Evolutionary conservation across 2,113 vertebrate genomes (phyloP).

Genomic region (Orthonyx spaldingii): DNA sequence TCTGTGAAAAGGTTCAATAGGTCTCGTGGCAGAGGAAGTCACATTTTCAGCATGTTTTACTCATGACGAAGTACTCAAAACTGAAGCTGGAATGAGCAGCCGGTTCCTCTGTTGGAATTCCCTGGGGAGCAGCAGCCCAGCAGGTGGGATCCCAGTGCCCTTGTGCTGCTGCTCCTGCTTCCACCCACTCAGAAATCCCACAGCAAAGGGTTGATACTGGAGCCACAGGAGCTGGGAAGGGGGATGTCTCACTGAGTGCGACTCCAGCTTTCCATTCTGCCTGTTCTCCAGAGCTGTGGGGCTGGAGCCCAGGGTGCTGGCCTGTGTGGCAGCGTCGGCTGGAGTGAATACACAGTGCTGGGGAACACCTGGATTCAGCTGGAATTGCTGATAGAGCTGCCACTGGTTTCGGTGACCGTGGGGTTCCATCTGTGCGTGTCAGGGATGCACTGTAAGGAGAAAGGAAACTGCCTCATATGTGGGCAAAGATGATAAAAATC

Average conservation of each 20-base stretch:
- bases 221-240: accelerated
- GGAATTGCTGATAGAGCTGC: neutral
- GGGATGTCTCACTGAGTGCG: accelerated
- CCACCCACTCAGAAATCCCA: neutral
- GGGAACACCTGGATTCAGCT: neutral
- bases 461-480: neutral
- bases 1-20: neutral
- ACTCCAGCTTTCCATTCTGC: neutral
- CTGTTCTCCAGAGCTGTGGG: neutral
- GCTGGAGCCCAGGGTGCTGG: neutral
- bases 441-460: accelerated
- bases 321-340: neutral
- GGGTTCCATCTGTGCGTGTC: accelerated
- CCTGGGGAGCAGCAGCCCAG: neutral
- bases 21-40: neutral
- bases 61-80: neutral
- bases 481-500: neutral
- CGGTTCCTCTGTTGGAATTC: neutral
- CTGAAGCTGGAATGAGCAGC: accelerated
- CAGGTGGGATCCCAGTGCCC: accelerated
- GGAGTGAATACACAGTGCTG: neutral
- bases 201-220: neutral
- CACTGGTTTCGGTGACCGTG: accelerated
- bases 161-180: neutral
- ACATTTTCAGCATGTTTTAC: neutral